Conservation (phyloP, 2,113 vertebrate species). For the Lepus timidus region DNA sequence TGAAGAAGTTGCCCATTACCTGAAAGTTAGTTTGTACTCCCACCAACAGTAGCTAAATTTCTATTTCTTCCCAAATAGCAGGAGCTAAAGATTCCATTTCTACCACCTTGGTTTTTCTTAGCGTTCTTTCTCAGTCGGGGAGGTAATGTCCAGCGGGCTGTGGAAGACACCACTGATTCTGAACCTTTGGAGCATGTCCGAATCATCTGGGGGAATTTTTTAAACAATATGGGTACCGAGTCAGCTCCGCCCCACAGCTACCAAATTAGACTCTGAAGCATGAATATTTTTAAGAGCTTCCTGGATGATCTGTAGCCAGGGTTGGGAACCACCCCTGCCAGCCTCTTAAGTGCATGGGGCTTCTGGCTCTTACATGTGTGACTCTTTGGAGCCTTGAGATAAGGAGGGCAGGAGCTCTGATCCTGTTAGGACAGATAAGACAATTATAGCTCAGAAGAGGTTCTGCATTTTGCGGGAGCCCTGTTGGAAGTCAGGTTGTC, state of each 20-base stretch:
- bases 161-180: background rate
- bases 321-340: background rate
- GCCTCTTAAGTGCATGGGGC: background rate
- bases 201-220: conserved; percentile 1
- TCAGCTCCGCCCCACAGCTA: background rate
- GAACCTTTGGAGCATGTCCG: background rate
- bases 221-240: background rate
- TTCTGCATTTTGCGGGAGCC: background rate
- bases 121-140: background rate
- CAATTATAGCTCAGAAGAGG: background rate
- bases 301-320: background rate
- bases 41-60: background rate
- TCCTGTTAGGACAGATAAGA: background rate
- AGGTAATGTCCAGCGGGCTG: background rate
- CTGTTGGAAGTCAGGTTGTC: background rate
- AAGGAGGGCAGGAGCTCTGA: background rate
- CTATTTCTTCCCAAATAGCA: conserved; percentile 33
- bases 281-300: background rate
- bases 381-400: background rate
- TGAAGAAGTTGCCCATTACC: conserved; percentile 36
- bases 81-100: conserved; percentile 4
- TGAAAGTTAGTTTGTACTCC: conserved; percentile 23
- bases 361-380: background rate
- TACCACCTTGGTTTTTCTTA: conserved; percentile 22
- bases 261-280: background rate